phyloP scores from a whole-genome alignment of 1,140 invertebrate species.

The Eriosoma lanigerum region DNA sequence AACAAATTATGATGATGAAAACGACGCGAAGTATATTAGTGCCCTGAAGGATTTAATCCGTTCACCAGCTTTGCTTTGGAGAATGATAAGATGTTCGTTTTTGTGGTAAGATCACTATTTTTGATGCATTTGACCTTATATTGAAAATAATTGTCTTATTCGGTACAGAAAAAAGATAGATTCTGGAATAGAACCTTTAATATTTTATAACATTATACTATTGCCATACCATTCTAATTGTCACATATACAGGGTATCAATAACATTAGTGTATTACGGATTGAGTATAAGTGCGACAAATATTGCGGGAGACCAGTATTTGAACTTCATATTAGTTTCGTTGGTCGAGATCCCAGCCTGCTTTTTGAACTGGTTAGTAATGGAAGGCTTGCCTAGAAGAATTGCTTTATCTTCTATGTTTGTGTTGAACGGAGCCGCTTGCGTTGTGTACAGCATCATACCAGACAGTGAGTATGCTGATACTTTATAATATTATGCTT shows the following conservation, averaged over 20 bases:
- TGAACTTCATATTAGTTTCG: slow-evolving; percentile 62
- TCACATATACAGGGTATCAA: slow-evolving; percentile 63
- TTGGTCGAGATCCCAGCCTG: slow-evolving; percentile 61
- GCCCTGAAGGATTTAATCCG: neutral
- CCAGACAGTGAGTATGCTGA: slow-evolving; percentile 49
- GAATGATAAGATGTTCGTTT: neutral
- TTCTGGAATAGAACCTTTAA: too few relatives aligned
- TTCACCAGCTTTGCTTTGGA: neutral
- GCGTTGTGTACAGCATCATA: slow-evolving; percentile 53
- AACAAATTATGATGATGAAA: neutral
- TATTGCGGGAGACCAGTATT: slow-evolving; percentile 57
- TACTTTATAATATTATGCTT: too few relatives aligned
- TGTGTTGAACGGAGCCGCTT: slow-evolving; percentile 53
- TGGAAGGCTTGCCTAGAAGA: slow-evolving; percentile 53
- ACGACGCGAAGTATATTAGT: neutral
- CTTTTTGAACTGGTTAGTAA: slow-evolving; percentile 50
- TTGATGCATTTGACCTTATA: too few relatives aligned
- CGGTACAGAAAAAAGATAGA: too few relatives aligned
- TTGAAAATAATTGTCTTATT: too few relatives aligned
- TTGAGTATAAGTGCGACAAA: slow-evolving; percentile 64
- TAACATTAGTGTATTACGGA: slow-evolving; percentile 73
- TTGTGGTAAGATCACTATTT: slow-evolving; percentile 25
- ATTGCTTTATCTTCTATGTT: slow-evolving; percentile 47
- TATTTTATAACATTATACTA: too few relatives aligned
- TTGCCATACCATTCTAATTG: too few relatives aligned